phyloP scores from a whole-genome alignment of 1,140 invertebrate species.

The Tetragonula clypearis region DNA sequence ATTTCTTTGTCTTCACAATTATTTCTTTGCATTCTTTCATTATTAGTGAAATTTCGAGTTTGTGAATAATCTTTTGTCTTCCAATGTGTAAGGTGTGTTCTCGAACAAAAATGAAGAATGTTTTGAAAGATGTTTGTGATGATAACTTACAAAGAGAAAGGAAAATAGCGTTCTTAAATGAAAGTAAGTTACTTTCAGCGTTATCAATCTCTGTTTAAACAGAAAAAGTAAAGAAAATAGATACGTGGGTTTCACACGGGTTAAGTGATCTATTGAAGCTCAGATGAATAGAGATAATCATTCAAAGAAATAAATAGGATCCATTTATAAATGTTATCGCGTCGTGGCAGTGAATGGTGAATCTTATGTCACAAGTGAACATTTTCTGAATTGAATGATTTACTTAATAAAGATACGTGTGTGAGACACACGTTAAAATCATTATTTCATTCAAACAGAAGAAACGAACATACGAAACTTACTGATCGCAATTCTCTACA shows the following conservation, averaged over 20 bases:
- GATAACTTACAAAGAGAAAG: neutral
- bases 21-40: neutral
- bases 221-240: neutral
- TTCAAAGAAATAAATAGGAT: neutral
- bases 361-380: neutral
- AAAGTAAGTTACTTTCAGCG: neutral
- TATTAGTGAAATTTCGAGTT: neutral
- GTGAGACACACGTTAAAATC: neutral
- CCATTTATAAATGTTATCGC: neutral
- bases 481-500: neutral
- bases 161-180: neutral
- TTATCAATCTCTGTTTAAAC: neutral
- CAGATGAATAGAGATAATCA: neutral
- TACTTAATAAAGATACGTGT: neutral
- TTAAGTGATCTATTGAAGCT: neutral
- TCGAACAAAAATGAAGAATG: neutral
- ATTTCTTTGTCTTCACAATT: neutral
- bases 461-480: neutral
- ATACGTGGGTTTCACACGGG: neutral
- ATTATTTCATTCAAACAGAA: neutral
- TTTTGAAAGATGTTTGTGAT: neutral
- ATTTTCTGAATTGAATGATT: neutral
- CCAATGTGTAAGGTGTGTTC: neutral
- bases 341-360: neutral
- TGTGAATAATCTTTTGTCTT: neutral